Evolutionary conservation across 2,113 vertebrate genomes (phyloP), one percentile per base, ranked within the genome.

Genomic region (Alligator sinensis): DNA sequence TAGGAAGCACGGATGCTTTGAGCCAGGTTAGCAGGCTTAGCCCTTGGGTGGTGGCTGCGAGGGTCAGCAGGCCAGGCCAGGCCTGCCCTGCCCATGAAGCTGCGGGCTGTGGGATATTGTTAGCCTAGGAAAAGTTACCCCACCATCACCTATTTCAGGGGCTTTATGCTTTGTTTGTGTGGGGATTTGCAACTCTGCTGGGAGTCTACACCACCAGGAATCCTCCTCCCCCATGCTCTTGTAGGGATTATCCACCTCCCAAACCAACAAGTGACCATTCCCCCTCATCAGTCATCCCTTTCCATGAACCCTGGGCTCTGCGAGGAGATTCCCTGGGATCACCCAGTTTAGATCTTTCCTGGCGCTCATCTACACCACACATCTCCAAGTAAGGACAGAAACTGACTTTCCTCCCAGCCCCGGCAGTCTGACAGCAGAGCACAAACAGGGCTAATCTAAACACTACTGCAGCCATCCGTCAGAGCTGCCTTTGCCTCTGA

Each of bases 361-460:
- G 22, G 68, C 64, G 28, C 64, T 30, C n/a, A 34, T 47, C 64
- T 58, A 47, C 25, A 9, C 82, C 77, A 72, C 30, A 85, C 83
- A 91, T 84, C 58, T 89, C 97, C 95, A 94, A 93, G 93, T 88
- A 95, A 96, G 95, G 97, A 19, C 86, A 95, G 88, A 89, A 62
- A 88, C 88, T 5, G 1, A 17, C 9, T 0, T 59, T 57, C 16
- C 61, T 92, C 78, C 70, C 87, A 61, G 94, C 58, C 64, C 27
- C 76, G 66, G 75, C 61, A 80, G 59, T 70, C 87, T 83, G 82
- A 94, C 55, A 89, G 88, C 84, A 47, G 3, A 18, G 64, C 88
- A 63, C 72, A 88, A 90, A 92, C 62, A 22, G 0, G 3, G 79
- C 91, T 90, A 88, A 92, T 95, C 90, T 92, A 89, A 92, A 88